Conservation (phyloP, 2,797 vertebrate species). For the Sebastes baramenuke region DNA sequence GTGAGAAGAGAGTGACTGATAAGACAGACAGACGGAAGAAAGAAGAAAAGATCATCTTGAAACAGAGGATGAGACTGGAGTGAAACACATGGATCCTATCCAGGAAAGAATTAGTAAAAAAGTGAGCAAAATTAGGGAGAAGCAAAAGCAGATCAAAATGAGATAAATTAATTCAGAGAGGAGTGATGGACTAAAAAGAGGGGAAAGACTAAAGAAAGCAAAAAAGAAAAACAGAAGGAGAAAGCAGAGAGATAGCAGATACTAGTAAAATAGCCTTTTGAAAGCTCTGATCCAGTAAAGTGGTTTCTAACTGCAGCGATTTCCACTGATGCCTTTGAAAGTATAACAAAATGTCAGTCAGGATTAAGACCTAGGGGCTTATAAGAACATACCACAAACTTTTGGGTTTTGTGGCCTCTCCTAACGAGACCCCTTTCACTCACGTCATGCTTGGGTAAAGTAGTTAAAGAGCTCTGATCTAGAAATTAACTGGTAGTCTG, state of each 20-base stretch:
- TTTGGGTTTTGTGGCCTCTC: neutral
- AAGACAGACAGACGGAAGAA: neutral
- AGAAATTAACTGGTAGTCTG: neutral
- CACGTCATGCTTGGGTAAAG: neutral
- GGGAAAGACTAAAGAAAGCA: neutral
- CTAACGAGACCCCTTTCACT: neutral
- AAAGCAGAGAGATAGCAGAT: neutral
- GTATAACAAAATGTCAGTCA: conserved; percentile 18
- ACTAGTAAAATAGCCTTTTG: conserved; percentile 1
- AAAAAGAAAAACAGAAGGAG: neutral
- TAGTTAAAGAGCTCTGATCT: neutral
- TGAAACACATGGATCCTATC: neutral
- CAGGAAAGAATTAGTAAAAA: neutral
- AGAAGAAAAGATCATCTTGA: neutral
- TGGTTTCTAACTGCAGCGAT: conserved; percentile 11
- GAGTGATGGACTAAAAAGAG: neutral
- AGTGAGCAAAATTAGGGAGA: neutral
- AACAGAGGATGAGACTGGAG: neutral
- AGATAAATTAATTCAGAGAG: neutral
- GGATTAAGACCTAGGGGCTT: conserved; percentile 4
- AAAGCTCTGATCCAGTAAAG: conserved; percentile 11
- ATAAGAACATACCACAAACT: neutral
- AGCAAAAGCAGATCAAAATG: neutral
- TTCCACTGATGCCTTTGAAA: conserved; percentile 16
- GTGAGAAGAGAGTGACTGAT: neutral